These are phyloP conservation scores for Flexamia atlantica DNA, from an alignment of 2,888 invertebrate species.

Conservation along the genomic window DNA sequence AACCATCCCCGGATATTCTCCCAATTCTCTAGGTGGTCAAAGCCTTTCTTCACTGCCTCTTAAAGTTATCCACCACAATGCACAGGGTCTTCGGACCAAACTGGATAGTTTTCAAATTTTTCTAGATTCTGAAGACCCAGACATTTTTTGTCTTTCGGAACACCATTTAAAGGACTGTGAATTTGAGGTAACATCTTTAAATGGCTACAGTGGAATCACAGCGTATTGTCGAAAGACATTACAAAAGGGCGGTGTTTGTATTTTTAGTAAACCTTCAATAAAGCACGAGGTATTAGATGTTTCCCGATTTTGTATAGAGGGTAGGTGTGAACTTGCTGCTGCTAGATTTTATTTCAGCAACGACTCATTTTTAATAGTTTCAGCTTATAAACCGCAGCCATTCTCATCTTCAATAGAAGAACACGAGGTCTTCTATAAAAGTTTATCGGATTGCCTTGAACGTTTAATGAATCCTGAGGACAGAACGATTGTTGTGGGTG, in stretches of 20 bases:
- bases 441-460: no score
- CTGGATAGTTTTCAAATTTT: no score
- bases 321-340: constrained; percentile 12
- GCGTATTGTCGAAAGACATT: background rate
- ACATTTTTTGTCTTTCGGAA: no score
- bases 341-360: background rate
- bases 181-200: background rate
- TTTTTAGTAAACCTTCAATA: constrained; percentile 24
- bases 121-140: background rate
- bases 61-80: no score
- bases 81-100: no score
- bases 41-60: no score
- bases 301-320: background rate
- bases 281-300: background rate
- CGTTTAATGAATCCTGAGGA: no score
- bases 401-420: background rate
- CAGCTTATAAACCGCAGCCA: constrained; percentile 14
- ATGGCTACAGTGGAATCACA: constrained; percentile 3
- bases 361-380: background rate
- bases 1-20: no score
- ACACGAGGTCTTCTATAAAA: no score
- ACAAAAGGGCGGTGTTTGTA: constrained; percentile 14
- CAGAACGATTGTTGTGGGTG: no score
- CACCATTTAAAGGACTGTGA: constrained; percentile 12
- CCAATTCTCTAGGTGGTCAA: constrained; percentile 68